Evolutionary conservation across 2,888 invertebrate species (phyloP).

Genomic region (Eilema depressum): DNA sequence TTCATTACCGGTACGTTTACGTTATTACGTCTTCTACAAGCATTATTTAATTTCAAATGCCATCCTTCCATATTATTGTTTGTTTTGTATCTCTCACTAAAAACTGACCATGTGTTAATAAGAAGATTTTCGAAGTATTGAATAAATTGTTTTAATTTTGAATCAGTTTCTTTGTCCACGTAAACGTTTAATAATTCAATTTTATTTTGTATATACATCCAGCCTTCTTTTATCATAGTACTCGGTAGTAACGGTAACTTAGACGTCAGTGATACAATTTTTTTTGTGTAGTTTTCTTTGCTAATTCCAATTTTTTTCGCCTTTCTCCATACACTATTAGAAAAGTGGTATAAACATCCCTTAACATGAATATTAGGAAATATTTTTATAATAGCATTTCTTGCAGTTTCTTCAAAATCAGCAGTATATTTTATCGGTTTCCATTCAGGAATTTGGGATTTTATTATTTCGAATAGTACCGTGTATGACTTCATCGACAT

Average conservation of each 20-base stretch:
- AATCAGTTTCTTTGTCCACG: neutral
- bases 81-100: neutral
- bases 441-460: no score
- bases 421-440: no score
- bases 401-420: no score
- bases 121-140: neutral
- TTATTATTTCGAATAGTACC: no score
- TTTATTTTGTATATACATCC: neutral
- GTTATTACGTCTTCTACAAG: conserved; percentile 1
- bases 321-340: neutral
- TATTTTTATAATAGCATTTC: no score
- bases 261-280: neutral
- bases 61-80: conserved; percentile 1
- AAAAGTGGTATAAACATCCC: neutral
- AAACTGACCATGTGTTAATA: conserved; percentile 6
- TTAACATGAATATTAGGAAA: neutral
- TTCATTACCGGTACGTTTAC: no score
- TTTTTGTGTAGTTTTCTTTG: neutral
- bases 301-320: neutral
- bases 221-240: neutral
- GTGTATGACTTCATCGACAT: neutral
- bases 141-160: neutral
- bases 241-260: neutral
- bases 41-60: conserved; percentile 8
- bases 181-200: neutral